Conservation (phyloP, 2,113 vertebrate species). For the Misgurnus anguillicaudatus region DNA sequence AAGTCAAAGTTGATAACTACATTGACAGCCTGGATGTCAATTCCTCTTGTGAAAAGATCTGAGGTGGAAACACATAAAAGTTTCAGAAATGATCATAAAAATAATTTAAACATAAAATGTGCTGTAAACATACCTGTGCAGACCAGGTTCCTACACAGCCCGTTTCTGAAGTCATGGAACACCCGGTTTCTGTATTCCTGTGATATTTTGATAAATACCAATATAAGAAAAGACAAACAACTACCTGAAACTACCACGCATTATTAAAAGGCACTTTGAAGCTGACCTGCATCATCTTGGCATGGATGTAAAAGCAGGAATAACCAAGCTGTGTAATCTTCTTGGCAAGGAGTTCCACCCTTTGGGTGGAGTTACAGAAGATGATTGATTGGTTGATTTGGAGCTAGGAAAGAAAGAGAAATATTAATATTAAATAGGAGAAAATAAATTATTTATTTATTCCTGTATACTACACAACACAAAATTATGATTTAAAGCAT, state of each 20-base stretch:
- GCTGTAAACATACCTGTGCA: constrained; percentile 70
- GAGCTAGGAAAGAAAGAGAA: constrained; percentile 63
- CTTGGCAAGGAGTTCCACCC: constrained; percentile 80
- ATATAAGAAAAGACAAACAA: background rate
- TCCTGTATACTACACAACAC: too few species aligned
- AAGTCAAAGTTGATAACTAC: constrained; percentile 83
- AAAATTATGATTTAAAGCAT: background rate
- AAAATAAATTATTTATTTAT: background rate
- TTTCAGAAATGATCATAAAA: background rate
- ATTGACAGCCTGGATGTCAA: constrained; percentile 81
- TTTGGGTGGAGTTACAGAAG: constrained; percentile 81
- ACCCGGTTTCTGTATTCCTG: constrained; percentile 65
- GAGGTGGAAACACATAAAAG: background rate
- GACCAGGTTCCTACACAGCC: constrained; percentile 79
- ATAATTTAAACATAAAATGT: background rate
- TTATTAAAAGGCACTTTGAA: constrained; percentile 10
- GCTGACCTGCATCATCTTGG: constrained; percentile 82
- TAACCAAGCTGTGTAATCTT: constrained; percentile 81
- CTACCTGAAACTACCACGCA: background rate
- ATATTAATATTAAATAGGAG: background rate
- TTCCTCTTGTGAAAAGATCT: constrained; percentile 82
- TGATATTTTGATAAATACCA: background rate
- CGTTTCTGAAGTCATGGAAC: constrained; percentile 78
- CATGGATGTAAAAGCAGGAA: constrained; percentile 82
- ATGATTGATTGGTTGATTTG: constrained; percentile 84